A percentile compares a stretch with the other conserved stretches of the same genome.
These are phyloP conservation scores for Nixonia krombeini DNA, from an alignment of 1,140 invertebrate genomes.

Conservation along the genomic window DNA sequence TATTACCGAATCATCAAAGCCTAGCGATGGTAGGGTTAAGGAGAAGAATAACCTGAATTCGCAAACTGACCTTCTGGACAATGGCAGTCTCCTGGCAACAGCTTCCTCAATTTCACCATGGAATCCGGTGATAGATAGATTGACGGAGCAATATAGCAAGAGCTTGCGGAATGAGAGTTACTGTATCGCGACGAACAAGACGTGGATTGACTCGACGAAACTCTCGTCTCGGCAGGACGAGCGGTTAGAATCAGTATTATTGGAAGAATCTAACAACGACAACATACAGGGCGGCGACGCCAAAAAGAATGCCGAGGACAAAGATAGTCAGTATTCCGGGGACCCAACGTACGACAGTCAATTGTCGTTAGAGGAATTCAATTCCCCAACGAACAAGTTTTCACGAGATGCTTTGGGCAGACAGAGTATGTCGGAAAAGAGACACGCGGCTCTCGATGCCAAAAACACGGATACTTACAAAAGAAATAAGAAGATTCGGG, in stretches of 20 bases:
- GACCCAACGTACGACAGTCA: slow-evolving; percentile 85
- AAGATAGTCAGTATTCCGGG: slow-evolving; percentile 67
- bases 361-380: slow-evolving; percentile 81
- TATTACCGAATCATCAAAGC: slow-evolving; percentile 56
- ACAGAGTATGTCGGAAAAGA: slow-evolving; percentile 97
- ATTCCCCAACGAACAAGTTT: slow-evolving; percentile 77
- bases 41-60: slow-evolving; percentile 64
- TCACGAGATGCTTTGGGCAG: slow-evolving; percentile 92
- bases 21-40: slow-evolving; percentile 45
- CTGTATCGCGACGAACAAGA: slow-evolving; percentile 79
- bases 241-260: slow-evolving; percentile 52
- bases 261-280: slow-evolving; percentile 59
- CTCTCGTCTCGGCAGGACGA: slow-evolving; percentile 54
- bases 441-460: slow-evolving; percentile 95
- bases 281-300: slow-evolving; percentile 40
- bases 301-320: slow-evolving; percentile 58
- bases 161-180: slow-evolving; percentile 87
- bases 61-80: slow-evolving; percentile 49
- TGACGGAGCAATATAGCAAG: slow-evolving; percentile 79
- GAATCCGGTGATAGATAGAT: slow-evolving; percentile 88
- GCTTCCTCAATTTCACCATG: slow-evolving; percentile 64
- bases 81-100: slow-evolving; percentile 45
- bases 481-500: slow-evolving; percentile 87
- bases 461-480: slow-evolving; percentile 95
- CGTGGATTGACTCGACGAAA: slow-evolving; percentile 62